Conservation (phyloP, 2,113 vertebrate species). For the Gopherus evgoodei region DNA sequence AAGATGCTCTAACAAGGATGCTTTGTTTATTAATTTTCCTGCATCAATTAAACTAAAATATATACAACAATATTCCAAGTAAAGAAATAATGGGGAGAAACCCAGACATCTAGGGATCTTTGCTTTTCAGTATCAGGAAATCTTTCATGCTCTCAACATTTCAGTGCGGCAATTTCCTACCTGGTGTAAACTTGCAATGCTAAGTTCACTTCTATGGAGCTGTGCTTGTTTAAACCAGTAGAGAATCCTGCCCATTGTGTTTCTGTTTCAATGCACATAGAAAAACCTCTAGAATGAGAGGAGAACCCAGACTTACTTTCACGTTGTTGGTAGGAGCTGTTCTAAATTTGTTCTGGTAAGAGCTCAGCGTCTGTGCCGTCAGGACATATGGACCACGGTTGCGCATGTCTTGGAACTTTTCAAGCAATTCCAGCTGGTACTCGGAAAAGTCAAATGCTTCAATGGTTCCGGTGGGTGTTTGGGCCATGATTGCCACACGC, state of each 20-base stretch:
- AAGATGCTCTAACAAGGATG: background rate
- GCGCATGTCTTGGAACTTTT: constrained; percentile 82
- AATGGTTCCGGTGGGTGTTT: constrained; percentile 79
- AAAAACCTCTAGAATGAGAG: background rate
- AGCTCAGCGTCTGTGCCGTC: constrained; percentile 81
- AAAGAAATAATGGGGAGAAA: background rate
- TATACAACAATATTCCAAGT: background rate
- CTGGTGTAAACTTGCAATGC: background rate
- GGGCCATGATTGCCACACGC: constrained; percentile 84
- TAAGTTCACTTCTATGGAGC: background rate
- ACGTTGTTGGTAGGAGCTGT: constrained; percentile 71
- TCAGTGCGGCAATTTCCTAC: background rate
- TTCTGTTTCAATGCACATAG: background rate
- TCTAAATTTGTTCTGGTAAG: constrained; percentile 86
- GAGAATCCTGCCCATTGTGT: background rate
- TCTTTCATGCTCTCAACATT: background rate
- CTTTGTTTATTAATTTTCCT: background rate
- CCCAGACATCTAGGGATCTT: background rate
- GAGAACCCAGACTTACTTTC: constrained; percentile 80
- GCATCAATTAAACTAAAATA: background rate
- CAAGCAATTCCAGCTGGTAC: constrained; percentile 81
- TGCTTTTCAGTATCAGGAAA: background rate
- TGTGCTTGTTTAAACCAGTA: background rate
- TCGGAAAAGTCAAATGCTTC: constrained; percentile 87
- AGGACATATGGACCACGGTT: constrained; percentile 87